Evolutionary conservation across 2,888 invertebrate species (phyloP).

Genomic region (Drosophila nr. perissopoda): DNA sequence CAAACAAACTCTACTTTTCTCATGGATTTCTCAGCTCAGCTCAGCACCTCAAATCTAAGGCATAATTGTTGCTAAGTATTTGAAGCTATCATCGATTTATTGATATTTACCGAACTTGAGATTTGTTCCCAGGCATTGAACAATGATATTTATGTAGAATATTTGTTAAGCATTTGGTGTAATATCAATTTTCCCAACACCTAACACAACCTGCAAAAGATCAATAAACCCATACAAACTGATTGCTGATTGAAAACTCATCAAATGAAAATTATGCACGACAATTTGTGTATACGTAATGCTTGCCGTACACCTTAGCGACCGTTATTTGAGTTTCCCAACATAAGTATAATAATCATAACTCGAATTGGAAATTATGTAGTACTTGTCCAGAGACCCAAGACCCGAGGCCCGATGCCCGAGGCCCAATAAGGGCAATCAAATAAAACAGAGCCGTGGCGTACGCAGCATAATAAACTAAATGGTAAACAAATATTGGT

Average conservation of each 20-base stretch:
- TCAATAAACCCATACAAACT: conserved; percentile 66
- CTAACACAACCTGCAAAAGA: conserved; percentile 51
- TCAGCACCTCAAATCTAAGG: conserved; percentile 8
- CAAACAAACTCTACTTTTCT: not conserved
- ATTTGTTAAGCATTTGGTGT: conserved; percentile 53
- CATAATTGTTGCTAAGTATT: conserved; percentile 10
- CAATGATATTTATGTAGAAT: conserved; percentile 41
- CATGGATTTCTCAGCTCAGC: conserved; percentile 1
- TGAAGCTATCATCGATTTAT: conserved; percentile 25
- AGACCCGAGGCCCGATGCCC: not conserved
- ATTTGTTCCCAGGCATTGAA: conserved; percentile 51
- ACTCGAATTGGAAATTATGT: conserved; percentile 75
- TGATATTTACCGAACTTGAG: conserved; percentile 15
- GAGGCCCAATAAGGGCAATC: conserved; percentile 77
- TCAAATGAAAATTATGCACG: conserved; percentile 75
- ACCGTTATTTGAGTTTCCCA: conserved; percentile 79
- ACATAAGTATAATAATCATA: conserved; percentile 76
- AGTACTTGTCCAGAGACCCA: conserved; percentile 25
- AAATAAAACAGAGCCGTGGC: conserved; percentile 60
- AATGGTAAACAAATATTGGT: conserved; percentile 77
- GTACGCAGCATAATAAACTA: conserved; percentile 76
- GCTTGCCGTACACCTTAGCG: conserved; percentile 22
- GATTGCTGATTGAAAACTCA: conserved; percentile 72
- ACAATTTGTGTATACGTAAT: conserved; percentile 41
- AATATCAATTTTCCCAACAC: conserved; percentile 70